Percentiles rank a stretch among this genome's conserved stretches.
phyloP scores from a whole-genome alignment of 2,113 vertebrate genomes.

The Sprattus sprattus region DNA sequence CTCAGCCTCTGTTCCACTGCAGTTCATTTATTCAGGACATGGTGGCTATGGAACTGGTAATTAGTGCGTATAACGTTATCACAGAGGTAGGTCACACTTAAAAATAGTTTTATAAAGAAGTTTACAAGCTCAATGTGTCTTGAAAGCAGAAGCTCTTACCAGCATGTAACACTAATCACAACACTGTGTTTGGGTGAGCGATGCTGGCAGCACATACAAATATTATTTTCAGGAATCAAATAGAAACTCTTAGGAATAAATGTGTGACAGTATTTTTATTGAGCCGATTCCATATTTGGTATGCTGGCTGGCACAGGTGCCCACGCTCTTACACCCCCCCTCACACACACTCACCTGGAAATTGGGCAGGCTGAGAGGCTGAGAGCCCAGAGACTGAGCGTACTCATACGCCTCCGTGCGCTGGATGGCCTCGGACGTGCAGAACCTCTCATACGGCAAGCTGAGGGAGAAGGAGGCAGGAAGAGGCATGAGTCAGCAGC shows the following conservation, averaged over 20 bases:
- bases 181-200: not conserved
- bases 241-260: not conserved
- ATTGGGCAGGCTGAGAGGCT: conserved; percentile 80
- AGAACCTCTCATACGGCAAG: conserved; percentile 85
- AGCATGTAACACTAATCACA: not conserved
- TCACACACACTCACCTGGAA: conserved; percentile 81
- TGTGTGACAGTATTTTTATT: not conserved
- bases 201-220: not conserved
- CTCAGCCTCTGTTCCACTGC: too few relatives aligned
- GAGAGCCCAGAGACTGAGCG: conserved; percentile 86
- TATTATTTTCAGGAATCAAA: not conserved
- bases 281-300: conserved; percentile 54
- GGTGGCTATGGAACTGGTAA: too few relatives aligned
- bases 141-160: not conserved
- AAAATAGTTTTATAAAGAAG: not conserved
- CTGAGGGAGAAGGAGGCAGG: conserved; percentile 60
- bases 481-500: not conserved
- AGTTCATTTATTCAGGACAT: too few relatives aligned
- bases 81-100: not conserved
- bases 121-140: not conserved
- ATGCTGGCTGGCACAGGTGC: conserved; percentile 56
- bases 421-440: conserved; percentile 91
- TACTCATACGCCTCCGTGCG: conserved; percentile 96
- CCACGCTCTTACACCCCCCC: not conserved
- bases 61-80: not conserved